Conservation (phyloP, 2,113 vertebrate genomes). For the Heterochromis multidens region DNA sequence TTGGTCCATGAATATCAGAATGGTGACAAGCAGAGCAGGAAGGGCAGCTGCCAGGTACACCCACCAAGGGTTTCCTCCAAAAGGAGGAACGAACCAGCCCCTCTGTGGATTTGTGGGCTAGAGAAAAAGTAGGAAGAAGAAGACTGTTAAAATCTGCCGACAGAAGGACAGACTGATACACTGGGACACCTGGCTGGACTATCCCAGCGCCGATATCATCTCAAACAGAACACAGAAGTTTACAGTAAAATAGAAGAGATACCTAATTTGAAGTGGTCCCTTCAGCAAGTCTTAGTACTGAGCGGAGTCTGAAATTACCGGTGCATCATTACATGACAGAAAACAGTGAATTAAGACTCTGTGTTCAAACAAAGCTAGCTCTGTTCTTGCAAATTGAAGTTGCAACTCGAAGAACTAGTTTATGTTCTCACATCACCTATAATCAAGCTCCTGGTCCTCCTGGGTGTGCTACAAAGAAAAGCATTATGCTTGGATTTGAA, state of each 20-base stretch:
- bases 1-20: constrained; percentile 99
- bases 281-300: not conserved
- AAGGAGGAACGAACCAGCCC: constrained; percentile 91
- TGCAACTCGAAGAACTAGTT: not conserved
- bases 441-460: constrained; percentile 23
- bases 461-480: constrained; percentile 23
- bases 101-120: constrained; percentile 89
- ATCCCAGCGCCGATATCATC: not conserved
- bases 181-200: not conserved
- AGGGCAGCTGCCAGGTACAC: constrained; percentile 89
- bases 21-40: constrained; percentile 94
- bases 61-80: constrained; percentile 98
- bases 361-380: constrained; percentile 53
- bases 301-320: not conserved
- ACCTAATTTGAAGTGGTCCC: not conserved
- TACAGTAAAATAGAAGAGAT: not conserved
- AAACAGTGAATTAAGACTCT: not conserved
- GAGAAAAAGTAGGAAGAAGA: not conserved
- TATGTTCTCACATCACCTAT: constrained; percentile 56
- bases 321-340: constrained; percentile 8
- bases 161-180: not conserved
- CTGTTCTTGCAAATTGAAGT: constrained; percentile 16
- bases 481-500: constrained; percentile 31
- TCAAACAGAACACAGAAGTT: not conserved
- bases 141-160: not conserved